Conservation (phyloP, 2,113 vertebrate genomes). For the Dendrocopos noguchii region DNA sequence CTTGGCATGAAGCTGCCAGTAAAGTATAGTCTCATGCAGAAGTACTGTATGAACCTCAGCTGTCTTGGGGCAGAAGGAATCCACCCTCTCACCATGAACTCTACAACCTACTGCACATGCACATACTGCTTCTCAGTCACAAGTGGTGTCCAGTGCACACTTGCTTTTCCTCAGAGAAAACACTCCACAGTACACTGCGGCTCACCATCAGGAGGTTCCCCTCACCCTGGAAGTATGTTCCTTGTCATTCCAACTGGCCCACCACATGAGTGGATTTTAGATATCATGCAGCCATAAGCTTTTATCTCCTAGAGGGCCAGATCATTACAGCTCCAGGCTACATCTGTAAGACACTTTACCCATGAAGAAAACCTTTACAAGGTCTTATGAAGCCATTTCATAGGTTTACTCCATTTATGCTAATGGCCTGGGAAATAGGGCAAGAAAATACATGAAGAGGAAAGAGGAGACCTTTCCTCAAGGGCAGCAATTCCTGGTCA, state of each 20-base stretch:
- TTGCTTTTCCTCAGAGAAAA: background rate
- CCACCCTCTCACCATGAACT: background rate
- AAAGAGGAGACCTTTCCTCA: background rate
- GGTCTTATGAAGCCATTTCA: background rate
- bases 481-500: background rate
- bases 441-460: background rate
- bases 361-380: background rate
- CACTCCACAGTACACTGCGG: background rate
- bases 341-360: background rate
- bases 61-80: background rate
- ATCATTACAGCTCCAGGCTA: background rate
- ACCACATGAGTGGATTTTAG: background rate
- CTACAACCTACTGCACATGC: background rate
- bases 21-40: background rate
- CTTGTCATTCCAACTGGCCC: background rate
- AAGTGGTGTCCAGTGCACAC: background rate
- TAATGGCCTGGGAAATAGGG: background rate
- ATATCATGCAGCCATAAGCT: background rate
- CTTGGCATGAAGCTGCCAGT: background rate
- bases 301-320: background rate
- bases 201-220: background rate
- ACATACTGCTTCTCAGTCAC: background rate
- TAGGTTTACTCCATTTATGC: background rate
- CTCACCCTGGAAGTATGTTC: background rate
- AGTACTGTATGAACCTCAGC: background rate